Evolutionary conservation across 2,888 invertebrate genomes (phyloP), one percentile per base, ranked within the genome.

Genomic region (Aleiodes alternator): DNA sequence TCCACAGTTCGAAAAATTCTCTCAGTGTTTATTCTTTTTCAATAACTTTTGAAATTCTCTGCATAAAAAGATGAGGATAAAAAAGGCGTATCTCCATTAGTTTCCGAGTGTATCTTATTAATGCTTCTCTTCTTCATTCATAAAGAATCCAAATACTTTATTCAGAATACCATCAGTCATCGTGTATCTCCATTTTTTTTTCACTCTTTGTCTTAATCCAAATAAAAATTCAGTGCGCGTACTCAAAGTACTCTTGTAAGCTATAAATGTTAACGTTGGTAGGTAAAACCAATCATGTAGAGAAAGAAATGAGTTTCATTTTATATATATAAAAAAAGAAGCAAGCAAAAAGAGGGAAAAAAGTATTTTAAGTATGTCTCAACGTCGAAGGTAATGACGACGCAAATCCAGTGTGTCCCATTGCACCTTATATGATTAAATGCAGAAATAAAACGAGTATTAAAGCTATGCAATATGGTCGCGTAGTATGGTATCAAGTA

Each of bases 341-440:
- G 29, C 3, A 14, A 23, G 6, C 1, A 38, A 61, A 64, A 48
- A 43, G 9, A 43, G 43, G 43, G 43, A 9, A 43, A 9, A 43
- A 64, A 64, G 48, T 38, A 38, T n/a, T 61, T 61, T 68, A 50
- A 51, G 51, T 68, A 68, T 68, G 68, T 51, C 51, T 69, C 23
- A 61, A 56, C 51, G 48, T 53, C 12, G 59, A 57, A 72, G 72
- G 64, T 76, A 76, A 76, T 76, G 72, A 76, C 66, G 59, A 72
- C 72, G 68, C 11, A 50, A 50, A 51, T 53, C n/a, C 14, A 14
- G 23, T 14, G 5, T 23, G 51, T 68, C 68, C 53, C 50, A 51
- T 51, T 68, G 51, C 51, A 51, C 50, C 50, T 51, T 51, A 68
- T 50, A 68, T 51, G 51, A 68, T 68, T 50, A 68, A 29, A 51